Evolutionary conservation across 1,140 invertebrate species (phyloP), one percentile per base, ranked within the genome.

Genomic region (Drosophila ananassae): DNA sequence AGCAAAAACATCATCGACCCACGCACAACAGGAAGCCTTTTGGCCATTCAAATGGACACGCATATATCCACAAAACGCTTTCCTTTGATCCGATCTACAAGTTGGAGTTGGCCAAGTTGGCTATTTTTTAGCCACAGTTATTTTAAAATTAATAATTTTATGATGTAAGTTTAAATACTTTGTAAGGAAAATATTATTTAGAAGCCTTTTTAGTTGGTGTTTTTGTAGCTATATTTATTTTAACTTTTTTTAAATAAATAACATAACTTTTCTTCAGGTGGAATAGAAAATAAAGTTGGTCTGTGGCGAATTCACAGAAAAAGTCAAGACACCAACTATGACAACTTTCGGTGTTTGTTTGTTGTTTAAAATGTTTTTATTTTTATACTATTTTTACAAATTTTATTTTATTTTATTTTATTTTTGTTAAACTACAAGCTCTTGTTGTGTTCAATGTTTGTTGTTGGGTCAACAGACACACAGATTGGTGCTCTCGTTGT

Each of bases 1-100:
- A 53, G 34, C 62, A 62, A 71, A 75, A 73, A 67, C 57, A 75
- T 68, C 73, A 17, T 24, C 78, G 52, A 32, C 83, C 83, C 83
- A 87, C 83, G 83, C 83, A 89, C 76, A 77, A 79, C 80, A 83
- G 80, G 80, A 83, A 83, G 79, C 81, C 80, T 83, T 83, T 83
- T 67, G 64, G 69, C 62, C 69, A 68, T 73, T 67, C 59, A 53
- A 62, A 51, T 57, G 22, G 59, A 66, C 71, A 83, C 66, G 75
- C 75, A 84, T 50, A 67, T 0, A 30, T 39, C 3, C 21, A n/a
- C 30, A 13, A 5, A 13, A 17, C 25, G 17, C 24, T 1, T 44
- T 62, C 22, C 25, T 62, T 66, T 66, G 32, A 67, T 52, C 28
- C 28, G 12, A 67, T 46, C 47, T 52, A 7, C 17, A 12, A 9